These are phyloP conservation scores for Drosophila aff. DNA, from an alignment of 1,140 invertebrate species.

Conservation along the genomic window DNA sequence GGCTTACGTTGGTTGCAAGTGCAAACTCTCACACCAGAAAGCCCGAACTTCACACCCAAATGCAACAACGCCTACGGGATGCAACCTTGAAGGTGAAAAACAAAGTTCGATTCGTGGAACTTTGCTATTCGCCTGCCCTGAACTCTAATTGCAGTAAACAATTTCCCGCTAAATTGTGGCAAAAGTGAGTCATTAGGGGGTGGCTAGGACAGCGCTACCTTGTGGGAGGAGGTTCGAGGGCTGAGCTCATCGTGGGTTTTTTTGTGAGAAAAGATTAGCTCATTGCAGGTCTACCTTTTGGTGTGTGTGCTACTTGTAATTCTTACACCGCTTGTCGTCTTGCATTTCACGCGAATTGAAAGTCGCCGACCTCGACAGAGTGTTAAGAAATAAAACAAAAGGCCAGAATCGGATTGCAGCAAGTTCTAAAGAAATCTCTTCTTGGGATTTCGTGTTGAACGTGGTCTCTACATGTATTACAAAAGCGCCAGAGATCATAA, in stretches of 20 bases:
- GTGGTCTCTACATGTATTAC: conserved; percentile 30
- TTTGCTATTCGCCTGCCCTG: conserved; percentile 27
- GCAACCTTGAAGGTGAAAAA: conserved; percentile 67
- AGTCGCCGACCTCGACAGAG: conserved; percentile 54
- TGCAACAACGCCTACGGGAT: conserved; percentile 23
- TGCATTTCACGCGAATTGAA: conserved; percentile 63
- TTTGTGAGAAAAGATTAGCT: conserved; percentile 15
- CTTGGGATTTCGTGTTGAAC: conserved; percentile 28
- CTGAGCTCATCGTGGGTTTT: conserved; percentile 41
- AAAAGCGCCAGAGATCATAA: conserved; percentile 33
- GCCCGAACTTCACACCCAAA: conserved; percentile 29
- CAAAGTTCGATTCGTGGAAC: conserved; percentile 57
- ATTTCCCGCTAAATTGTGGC: conserved; percentile 64
- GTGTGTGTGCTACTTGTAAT: background rate
- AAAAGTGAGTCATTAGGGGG: conserved; percentile 57
- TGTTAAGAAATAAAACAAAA: conserved; percentile 23
- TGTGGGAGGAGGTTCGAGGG: background rate
- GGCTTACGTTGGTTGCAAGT: conserved; percentile 18
- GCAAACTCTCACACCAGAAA: conserved; percentile 17
- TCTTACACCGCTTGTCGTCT: conserved; percentile 22
- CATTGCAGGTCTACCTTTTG: conserved; percentile 16
- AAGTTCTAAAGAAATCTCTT: conserved; percentile 34
- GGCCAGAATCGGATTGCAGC: conserved; percentile 39
- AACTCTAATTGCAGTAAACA: conserved; percentile 68
- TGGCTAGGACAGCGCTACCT: background rate